Evolutionary conservation across 64 coral and sea anemone species (phyloP), one percentile per base, ranked within the genome.

Genomic region (Orbicella faveolata): DNA sequence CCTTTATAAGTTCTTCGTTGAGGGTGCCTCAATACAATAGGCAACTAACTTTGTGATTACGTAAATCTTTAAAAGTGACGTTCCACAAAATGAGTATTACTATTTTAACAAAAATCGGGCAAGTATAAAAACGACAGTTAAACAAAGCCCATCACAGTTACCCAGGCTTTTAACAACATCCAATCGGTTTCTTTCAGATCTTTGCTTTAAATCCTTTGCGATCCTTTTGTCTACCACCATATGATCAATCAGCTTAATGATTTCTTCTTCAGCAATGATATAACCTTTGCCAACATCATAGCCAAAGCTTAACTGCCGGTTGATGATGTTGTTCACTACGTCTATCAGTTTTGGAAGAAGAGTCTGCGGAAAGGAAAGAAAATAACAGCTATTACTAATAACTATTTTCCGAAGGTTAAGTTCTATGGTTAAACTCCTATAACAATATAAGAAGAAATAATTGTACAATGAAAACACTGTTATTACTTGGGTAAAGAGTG

Each of bases 211-310:
- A 36, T 98, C 96, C 26, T 83, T 88, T 75, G 96, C 88, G 21
- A 98, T 95, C 67, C 96, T 87, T 53, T 95, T 95, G 77, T 98
- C 96, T 37, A 93, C 96, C 34, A 98, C 96, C 96, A 98, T 98
- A 87, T 98, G 90, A 88, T 98, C 93, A 61, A 98, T 87, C 16
- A 95, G 62, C 82, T 99, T 99, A 66, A 92, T 72, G 26, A 99
- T 91, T 76, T 99, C 97, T 88, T 99, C 97, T 59, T 99, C 94
- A 41, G 94, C 97, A 19, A 99, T 94, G 53, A 99, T 96, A 66
- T 95, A 95, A 3, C 97, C 97, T 44, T 99, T 99, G 6, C 97
- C 97, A 26, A 99, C 94, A 54, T 99, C 97, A 61, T 99, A 99
- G 66, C 97, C 97, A 91, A 99, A 95, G 74, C 97, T 99, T 12